Evolutionary conservation across 2,888 invertebrate species (phyloP), one percentile per base, ranked within the genome.

Genomic region (Sisyra terminalis): DNA sequence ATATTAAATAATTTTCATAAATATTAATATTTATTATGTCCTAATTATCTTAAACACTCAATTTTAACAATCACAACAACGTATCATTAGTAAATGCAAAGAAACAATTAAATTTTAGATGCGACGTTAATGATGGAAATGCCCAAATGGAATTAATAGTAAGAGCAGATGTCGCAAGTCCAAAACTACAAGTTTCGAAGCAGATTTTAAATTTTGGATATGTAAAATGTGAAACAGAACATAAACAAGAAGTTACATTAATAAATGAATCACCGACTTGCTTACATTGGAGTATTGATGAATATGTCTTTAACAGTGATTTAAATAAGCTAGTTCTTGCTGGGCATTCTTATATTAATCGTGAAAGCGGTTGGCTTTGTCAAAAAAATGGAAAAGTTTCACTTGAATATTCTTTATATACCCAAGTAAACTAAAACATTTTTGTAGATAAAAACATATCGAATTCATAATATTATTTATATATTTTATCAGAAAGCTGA

Each of bases 171-270:
- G 32, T 32, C 14, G 16, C 11, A 30, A 40, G 16, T 3, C 40
- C 40, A 29, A 24, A 24, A 30, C 14, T 35, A 18, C 3, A 9
- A 34, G 8, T 16, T 24, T 32, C 40, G n/a, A 40, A 15, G n/a
- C 34, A 35, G 10, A 13, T 42, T 14, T 17, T 42, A 18, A 42
- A 42, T 35, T 42, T 42, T 42, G 42, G 42, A 9, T 13, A 17
- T 4, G 35, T 35, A 13, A 42, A 42, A 42, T 29, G 24, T 34
- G 24, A 7, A 17, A 13, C 42, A 8, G 14, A 6, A 11, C 9
- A n/a, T 18, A 18, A 8, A 18, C 17, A 35, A 34, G 8, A 10
- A 18, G 32, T 42, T 17, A 17, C 13, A 2, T 14, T 42, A 11
- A 17, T 24, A 10, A 42, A 17, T 35, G 30, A 42, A 18, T 16